Percentiles rank a stretch among this genome's conserved stretches.
Evolutionary conservation across 2,797 vertebrate genomes (phyloP).

Genomic region (Danio tinwini): DNA sequence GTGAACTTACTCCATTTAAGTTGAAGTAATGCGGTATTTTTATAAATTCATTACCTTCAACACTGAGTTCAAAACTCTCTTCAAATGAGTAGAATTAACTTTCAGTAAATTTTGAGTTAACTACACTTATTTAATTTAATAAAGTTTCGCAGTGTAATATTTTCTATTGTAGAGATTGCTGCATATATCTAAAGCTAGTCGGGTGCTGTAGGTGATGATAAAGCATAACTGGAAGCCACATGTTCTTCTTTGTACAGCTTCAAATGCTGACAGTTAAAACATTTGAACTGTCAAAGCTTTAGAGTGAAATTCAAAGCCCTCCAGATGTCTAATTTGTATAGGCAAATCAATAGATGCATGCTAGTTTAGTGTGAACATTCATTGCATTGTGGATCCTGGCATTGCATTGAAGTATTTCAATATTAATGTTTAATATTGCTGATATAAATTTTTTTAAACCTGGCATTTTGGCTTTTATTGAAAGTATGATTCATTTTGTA

Average conservation of each 20-base stretch:
- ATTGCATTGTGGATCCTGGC: slow-evolving; percentile 16
- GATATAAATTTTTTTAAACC: neutral
- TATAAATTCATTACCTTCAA: too few species aligned
- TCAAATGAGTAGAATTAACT: too few species aligned
- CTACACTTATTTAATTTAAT: too few species aligned
- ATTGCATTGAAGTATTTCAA: slow-evolving; percentile 14
- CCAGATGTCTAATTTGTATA: slow-evolving; percentile 55
- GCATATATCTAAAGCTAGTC: neutral
- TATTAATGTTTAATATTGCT: neutral
- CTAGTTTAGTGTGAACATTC: slow-evolving; percentile 23
- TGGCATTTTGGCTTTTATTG: slow-evolving; percentile 2
- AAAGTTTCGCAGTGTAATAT: too few species aligned
- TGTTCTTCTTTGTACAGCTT: slow-evolving; percentile 16
- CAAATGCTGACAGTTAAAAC: slow-evolving; percentile 37
- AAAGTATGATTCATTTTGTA: neutral
- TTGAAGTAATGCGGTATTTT: too few species aligned
- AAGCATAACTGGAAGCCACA: slow-evolving; percentile 3
- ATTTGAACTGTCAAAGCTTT: slow-evolving; percentile 13
- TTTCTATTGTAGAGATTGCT: neutral
- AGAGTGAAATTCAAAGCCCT: slow-evolving; percentile 23
- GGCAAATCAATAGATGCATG: slow-evolving; percentile 43
- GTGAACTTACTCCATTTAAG: too few species aligned
- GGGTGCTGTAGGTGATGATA: slow-evolving; percentile 6
- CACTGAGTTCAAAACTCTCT: too few species aligned
- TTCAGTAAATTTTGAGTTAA: too few species aligned